A percentile compares a stretch with the other conserved stretches of the same genome.
Evolutionary conservation across 2,113 vertebrate genomes (phyloP).

Genomic region (Chloebia gouldiae): DNA sequence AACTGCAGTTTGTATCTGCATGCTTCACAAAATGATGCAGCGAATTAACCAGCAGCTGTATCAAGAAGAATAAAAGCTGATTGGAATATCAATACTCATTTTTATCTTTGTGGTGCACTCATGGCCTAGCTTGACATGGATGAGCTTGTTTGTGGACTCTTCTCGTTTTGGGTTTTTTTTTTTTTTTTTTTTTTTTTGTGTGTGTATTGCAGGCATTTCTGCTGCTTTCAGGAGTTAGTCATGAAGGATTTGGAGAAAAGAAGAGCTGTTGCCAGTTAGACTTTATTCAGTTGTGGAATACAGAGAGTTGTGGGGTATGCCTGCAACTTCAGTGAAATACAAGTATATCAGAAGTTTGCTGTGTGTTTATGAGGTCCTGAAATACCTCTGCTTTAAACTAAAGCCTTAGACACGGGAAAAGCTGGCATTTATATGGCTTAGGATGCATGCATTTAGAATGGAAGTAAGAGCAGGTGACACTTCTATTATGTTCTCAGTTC

Average conservation of each 20-base stretch:
- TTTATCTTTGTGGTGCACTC: conserved; percentile 20
- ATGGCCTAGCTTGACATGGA: neutral
- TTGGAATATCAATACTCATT: conserved; percentile 14
- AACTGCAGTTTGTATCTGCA: conserved; percentile 12
- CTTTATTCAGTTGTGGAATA: conserved; percentile 8
- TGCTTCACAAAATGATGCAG: conserved; percentile 75
- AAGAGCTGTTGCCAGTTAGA: neutral
- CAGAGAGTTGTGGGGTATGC: neutral
- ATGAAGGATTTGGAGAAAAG: neutral
- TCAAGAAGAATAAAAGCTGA: conserved; percentile 34
- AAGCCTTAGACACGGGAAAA: neutral
- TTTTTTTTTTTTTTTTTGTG: too few species aligned
- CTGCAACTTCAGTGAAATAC: neutral
- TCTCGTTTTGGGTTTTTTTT: neutral
- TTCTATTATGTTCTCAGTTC: neutral
- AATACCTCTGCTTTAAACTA: neutral
- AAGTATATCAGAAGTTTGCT: neutral
- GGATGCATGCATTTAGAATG: rapidly evolving
- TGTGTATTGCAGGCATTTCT: neutral
- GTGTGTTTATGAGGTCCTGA: neutral
- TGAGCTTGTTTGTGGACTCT: neutral
- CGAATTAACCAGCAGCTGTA: conserved; percentile 66
- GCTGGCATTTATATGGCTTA: neutral
- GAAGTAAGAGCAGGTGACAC: neutral
- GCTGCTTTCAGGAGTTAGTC: neutral